phyloP scores from a whole-genome alignment of 2,113 vertebrate genomes.

The Clarias batrachus region DNA sequence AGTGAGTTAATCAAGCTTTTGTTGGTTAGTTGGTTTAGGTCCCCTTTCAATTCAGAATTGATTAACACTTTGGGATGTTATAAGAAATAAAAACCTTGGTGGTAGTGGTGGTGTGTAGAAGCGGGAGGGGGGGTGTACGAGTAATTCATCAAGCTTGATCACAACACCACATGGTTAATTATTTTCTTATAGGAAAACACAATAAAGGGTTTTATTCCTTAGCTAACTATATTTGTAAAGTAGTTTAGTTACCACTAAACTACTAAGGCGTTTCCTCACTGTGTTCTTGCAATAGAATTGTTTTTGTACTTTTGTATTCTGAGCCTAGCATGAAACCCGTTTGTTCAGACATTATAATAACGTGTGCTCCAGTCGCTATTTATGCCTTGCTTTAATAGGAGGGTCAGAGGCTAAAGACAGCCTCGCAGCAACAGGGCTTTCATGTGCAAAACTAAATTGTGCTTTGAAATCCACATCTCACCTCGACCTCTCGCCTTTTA shows the following conservation, averaged over 20 bases:
- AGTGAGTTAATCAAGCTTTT: too few relatives aligned
- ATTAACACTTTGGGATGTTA: not conserved
- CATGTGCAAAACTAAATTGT: conserved; percentile 25
- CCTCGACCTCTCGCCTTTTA: not conserved
- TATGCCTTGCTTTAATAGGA: not conserved
- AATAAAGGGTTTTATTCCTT: not conserved
- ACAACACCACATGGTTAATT: not conserved
- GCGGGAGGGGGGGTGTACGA: not conserved
- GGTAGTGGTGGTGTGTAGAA: too few relatives aligned
- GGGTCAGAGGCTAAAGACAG: conserved; percentile 5
- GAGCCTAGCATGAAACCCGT: not conserved
- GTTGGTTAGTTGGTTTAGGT: too few relatives aligned
- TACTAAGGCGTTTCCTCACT: too few relatives aligned
- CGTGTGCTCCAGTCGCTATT: not conserved
- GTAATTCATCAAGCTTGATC: not conserved
- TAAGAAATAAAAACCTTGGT: not conserved
- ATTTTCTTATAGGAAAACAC: not conserved
- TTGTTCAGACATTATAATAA: not conserved
- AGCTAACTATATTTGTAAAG: not conserved
- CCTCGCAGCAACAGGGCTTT: conserved; percentile 9
- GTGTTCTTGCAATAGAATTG: not conserved
- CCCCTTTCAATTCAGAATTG: too few relatives aligned
- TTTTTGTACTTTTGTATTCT: not conserved
- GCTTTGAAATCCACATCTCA: not conserved
- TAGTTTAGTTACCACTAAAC: not conserved